Conservation (phyloP, 92 coral and sea anemone species). For the Epizoanthus ramosus region DNA sequence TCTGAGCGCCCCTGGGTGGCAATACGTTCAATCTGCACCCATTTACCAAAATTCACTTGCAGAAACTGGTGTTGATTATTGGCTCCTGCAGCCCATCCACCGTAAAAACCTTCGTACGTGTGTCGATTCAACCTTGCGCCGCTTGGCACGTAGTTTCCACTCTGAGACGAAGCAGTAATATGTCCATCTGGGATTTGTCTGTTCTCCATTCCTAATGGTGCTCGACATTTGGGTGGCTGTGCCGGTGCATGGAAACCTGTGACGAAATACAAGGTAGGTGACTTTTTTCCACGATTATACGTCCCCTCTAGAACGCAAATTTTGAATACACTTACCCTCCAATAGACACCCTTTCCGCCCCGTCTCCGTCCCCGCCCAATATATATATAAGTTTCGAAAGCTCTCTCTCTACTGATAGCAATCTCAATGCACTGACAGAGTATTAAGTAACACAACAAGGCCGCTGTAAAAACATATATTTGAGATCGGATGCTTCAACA, state of each 20-base stretch:
- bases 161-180: slow-evolving; percentile 11
- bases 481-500: too few relatives aligned
- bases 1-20: slow-evolving; percentile 33
- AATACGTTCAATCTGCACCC: slow-evolving; percentile 2
- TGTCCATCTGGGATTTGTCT: background rate
- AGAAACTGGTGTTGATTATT: slow-evolving; percentile 18
- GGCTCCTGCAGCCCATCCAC: slow-evolving; percentile 19
- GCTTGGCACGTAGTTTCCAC: slow-evolving; percentile 18
- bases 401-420: too few relatives aligned
- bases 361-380: too few relatives aligned
- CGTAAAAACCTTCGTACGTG: slow-evolving; percentile 5
- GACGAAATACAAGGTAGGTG: background rate
- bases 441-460: too few relatives aligned
- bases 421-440: too few relatives aligned
- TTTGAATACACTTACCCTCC: too few relatives aligned
- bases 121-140: slow-evolving; percentile 14
- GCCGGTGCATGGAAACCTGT: slow-evolving; percentile 10
- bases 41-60: slow-evolving; percentile 27
- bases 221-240: background rate
- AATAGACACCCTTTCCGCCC: too few relatives aligned
- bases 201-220: slow-evolving; percentile 8
- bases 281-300: too few relatives aligned
- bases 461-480: too few relatives aligned
- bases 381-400: too few relatives aligned
- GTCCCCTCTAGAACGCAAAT: too few relatives aligned